phyloP scores from a whole-genome alignment of 2,888 invertebrate species.

The Stenichneumon culpator region DNA sequence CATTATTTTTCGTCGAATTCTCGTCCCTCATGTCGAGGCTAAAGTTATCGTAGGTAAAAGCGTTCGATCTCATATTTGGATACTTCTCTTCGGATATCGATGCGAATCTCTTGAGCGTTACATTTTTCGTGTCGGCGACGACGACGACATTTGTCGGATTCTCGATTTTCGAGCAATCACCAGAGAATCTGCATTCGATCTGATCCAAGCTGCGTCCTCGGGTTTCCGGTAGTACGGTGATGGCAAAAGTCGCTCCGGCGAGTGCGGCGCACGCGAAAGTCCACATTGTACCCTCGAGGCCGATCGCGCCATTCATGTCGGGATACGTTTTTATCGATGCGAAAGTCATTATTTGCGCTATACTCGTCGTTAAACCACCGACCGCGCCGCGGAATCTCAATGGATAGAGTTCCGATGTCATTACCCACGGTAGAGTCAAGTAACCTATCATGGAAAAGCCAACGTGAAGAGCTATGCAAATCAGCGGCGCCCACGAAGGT shows the following conservation, averaged over 20 bases:
- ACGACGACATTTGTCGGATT: slow-evolving; percentile 36
- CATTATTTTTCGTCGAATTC: slow-evolving; percentile 57
- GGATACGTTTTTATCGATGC: slow-evolving; percentile 91
- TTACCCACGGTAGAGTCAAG: slow-evolving; percentile 91
- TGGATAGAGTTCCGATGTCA: slow-evolving; percentile 91
- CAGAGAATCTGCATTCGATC: slow-evolving; percentile 88
- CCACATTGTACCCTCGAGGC: slow-evolving; percentile 89
- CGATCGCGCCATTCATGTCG: slow-evolving; percentile 86
- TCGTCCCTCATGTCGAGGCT: slow-evolving; percentile 76
- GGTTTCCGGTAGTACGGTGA: slow-evolving; percentile 89
- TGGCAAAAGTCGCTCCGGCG: slow-evolving; percentile 88
- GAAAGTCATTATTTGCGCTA: slow-evolving; percentile 90
- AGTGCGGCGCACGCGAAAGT: slow-evolving; percentile 88
- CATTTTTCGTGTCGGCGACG: slow-evolving; percentile 67
- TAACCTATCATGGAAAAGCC: slow-evolving; percentile 91
- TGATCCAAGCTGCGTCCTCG: slow-evolving; percentile 89
- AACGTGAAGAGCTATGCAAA: slow-evolving; percentile 89
- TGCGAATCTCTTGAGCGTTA: slow-evolving; percentile 76
- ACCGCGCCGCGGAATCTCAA: slow-evolving; percentile 89
- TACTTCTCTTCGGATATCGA: slow-evolving; percentile 77
- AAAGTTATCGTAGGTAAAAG: slow-evolving; percentile 78
- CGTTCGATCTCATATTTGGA: slow-evolving; percentile 71
- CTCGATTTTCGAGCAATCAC: not conserved
- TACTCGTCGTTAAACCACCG: slow-evolving; percentile 90
- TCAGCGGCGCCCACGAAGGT: slow-evolving; percentile 85